Evolutionary conservation across 2,888 invertebrate species (phyloP).

Genomic region (Mesorhabditis spiculigera): DNA sequence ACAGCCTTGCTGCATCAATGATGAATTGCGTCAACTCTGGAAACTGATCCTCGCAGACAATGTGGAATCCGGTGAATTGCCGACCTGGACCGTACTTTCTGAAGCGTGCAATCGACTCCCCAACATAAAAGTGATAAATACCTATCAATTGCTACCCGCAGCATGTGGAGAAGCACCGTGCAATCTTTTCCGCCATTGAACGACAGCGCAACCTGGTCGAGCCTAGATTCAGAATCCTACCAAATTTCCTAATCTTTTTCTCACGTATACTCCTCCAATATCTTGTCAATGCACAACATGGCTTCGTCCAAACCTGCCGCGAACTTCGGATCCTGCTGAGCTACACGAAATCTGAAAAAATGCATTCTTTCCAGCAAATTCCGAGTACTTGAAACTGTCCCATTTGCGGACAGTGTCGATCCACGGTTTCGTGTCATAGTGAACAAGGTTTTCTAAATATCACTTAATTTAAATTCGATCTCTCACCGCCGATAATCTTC

Average conservation of each 20-base stretch:
- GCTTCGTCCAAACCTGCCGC: conserved; percentile 47
- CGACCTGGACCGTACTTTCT: conserved; percentile 44
- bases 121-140: conserved; percentile 11
- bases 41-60: conserved; percentile 77
- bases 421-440: conserved; percentile 61
- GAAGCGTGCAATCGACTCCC: conserved; percentile 11
- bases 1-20: conserved; percentile 60
- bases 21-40: conserved; percentile 81
- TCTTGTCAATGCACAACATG: conserved; percentile 58
- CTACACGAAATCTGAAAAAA: conserved; percentile 17
- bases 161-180: conserved; percentile 79
- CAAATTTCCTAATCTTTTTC: conserved; percentile 11
- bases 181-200: conserved; percentile 99
- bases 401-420: conserved; percentile 50
- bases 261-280: conserved; percentile 49
- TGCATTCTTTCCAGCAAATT: neutral
- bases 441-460: conserved; percentile 60
- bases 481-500: conserved; percentile 31
- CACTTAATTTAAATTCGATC: neutral
- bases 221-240: conserved; percentile 63
- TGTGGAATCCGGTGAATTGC: conserved; percentile 72
- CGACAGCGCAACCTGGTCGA: conserved; percentile 78
- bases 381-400: conserved; percentile 19
- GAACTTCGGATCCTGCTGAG: conserved; percentile 34
- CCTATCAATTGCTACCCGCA: conserved; percentile 46